Evolutionary conservation across 2,888 invertebrate species (phyloP).

Genomic region (Nesidiocoris tenuis): DNA sequence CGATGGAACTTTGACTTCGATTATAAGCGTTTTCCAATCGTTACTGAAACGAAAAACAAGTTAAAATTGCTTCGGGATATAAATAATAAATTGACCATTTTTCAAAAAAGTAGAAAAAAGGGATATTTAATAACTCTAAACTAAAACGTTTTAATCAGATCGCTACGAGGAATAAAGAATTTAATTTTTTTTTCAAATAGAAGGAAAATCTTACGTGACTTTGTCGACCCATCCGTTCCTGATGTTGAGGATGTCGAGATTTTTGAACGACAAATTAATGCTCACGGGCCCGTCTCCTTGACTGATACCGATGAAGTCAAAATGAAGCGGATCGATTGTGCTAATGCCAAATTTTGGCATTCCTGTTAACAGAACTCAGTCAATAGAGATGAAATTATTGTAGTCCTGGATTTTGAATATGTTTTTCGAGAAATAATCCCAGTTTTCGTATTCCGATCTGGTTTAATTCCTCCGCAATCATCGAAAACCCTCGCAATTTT

Average conservation of each 20-base stretch:
- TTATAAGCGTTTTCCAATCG: slow-evolving; percentile 26
- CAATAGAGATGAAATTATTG: too few relatives aligned
- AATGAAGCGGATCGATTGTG: slow-evolving; percentile 50
- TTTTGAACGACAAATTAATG: slow-evolving; percentile 48
- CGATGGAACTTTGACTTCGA: slow-evolving; percentile 49
- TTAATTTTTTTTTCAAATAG: not conserved
- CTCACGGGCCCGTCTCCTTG: slow-evolving; percentile 49
- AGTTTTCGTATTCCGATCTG: too few relatives aligned
- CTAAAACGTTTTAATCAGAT: not conserved
- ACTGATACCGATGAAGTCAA: slow-evolving; percentile 49
- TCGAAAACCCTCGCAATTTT: too few relatives aligned
- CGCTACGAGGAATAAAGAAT: not conserved
- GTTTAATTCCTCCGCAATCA: too few relatives aligned
- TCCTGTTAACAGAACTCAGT: slow-evolving; percentile 44
- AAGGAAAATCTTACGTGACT: not conserved
- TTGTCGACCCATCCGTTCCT: not conserved
- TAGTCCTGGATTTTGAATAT: too few relatives aligned
- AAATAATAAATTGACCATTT: too few relatives aligned
- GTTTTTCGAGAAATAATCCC: too few relatives aligned
- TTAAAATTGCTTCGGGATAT: too few relatives aligned
- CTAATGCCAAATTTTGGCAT: slow-evolving; percentile 50
- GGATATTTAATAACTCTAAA: not conserved
- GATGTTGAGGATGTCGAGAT: slow-evolving; percentile 40
- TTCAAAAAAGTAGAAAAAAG: too few relatives aligned
- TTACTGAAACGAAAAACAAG: not conserved